Conservation (phyloP, 2,113 vertebrate genomes). For the Melanotaenia duboulayi region DNA sequence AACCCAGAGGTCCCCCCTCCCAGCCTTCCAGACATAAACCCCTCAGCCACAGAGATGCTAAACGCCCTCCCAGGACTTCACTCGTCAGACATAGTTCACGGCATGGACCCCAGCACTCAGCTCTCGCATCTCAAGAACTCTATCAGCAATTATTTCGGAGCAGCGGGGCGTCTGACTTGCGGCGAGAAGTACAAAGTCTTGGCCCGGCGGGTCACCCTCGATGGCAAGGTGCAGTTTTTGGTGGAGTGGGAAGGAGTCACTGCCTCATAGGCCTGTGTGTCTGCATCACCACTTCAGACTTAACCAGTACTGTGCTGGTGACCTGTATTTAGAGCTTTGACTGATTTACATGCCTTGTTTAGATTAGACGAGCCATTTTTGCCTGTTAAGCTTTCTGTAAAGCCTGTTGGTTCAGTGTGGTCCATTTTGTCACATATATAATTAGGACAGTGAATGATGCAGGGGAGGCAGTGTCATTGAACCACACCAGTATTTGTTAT, state of each 20-base stretch:
- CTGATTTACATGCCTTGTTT: conserved; percentile 44
- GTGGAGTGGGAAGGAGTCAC: conserved; percentile 99
- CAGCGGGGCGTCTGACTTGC: conserved; percentile 96
- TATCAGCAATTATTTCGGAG: conserved; percentile 97
- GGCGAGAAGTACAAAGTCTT: conserved; percentile 96
- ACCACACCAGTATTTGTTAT: conserved; percentile 19
- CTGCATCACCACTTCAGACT: conserved; percentile 13
- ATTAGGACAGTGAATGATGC: background rate
- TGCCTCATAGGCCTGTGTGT: conserved; percentile 88
- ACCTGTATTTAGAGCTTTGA: conserved; percentile 61
- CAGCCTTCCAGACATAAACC: conserved; percentile 84
- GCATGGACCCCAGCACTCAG: conserved; percentile 93
- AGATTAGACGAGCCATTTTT: conserved; percentile 42
- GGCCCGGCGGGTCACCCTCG: conserved; percentile 94
- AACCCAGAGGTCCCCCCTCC: conserved; percentile 88
- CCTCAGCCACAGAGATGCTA: conserved; percentile 82
- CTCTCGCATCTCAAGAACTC: conserved; percentile 97
- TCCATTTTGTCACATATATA: conserved; percentile 18
- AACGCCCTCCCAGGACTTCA: conserved; percentile 89
- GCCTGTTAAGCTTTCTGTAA: conserved; percentile 46
- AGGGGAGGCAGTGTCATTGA: conserved; percentile 12
- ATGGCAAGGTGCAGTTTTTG: conserved; percentile 98
- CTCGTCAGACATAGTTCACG: conserved; percentile 91
- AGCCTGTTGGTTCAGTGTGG: conserved; percentile 50
- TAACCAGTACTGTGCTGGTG: conserved; percentile 47